Conservation (phyloP, 1,140 invertebrate genomes). For the Stegodyphus mimosarum region DNA sequence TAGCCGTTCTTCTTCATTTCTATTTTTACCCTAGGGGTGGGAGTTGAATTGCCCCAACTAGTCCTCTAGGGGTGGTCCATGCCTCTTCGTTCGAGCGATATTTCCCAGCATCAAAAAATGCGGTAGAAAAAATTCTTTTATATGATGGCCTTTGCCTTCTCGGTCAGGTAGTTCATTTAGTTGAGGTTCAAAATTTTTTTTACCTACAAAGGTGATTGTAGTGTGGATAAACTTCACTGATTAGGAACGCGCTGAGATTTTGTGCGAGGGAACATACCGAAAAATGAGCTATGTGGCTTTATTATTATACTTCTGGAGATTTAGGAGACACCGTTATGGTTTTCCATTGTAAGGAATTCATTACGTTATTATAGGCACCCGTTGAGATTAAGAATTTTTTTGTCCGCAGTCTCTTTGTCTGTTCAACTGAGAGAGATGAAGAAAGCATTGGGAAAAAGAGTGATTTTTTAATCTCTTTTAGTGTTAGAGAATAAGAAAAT, state of each 20-base stretch:
- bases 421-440: too few relatives aligned
- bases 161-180: conserved; percentile 51
- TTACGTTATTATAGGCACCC: conserved; percentile 33
- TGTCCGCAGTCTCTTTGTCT: not conserved
- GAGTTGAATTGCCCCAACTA: conserved; percentile 44
- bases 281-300: conserved; percentile 53
- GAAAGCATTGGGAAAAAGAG: too few relatives aligned
- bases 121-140: conserved; percentile 3
- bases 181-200: conserved; percentile 3
- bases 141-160: not conserved
- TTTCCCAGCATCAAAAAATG: conserved; percentile 8
- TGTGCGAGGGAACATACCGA: conserved; percentile 9
- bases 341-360: conserved; percentile 25
- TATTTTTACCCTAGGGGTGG: not conserved
- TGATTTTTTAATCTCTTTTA: too few relatives aligned
- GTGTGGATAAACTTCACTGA: conserved; percentile 9
- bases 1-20: not conserved
- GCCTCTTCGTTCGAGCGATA: not conserved
- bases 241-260: conserved; percentile 12
- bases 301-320: conserved; percentile 23
- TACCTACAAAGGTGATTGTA: not conserved
- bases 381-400: not conserved
- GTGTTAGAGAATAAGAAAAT: too few relatives aligned
- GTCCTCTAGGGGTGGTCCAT: conserved; percentile 31
- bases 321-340: conserved; percentile 31